A percentile compares a stretch with the other conserved stretches of the same genome.
These are phyloP conservation scores for Strongylocentrotus purpuratus DNA, from an alignment of 35 echinoderm and acorn worm genomes.

Conservation along the genomic window DNA sequence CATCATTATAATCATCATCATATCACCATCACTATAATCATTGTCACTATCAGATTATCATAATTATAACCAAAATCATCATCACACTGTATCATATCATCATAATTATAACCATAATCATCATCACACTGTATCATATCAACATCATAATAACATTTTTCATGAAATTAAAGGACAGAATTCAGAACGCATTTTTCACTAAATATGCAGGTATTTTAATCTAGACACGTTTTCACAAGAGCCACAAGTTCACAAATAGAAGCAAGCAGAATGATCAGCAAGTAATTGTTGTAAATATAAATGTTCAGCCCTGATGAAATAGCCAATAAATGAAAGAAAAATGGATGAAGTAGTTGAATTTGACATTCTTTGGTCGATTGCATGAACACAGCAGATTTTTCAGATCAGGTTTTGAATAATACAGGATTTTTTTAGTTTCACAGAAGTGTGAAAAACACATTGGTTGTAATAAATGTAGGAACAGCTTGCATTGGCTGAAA, in stretches of 20 bases:
- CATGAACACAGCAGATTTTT: background rate
- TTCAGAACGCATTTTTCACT: background rate
- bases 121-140: too few species aligned
- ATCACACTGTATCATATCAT: background rate
- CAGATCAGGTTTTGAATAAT: background rate
- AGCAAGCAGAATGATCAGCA: slow-evolving; percentile 4
- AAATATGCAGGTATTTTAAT: background rate
- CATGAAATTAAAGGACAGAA: background rate
- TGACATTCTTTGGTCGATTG: background rate
- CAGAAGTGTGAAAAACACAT: too few species aligned
- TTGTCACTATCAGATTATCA: background rate
- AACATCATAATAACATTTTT: too few species aligned
- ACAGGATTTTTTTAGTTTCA: background rate
- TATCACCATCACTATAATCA: background rate
- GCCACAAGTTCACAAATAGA: background rate
- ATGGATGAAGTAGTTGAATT: background rate
- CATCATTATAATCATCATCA: background rate
- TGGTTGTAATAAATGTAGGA: too few species aligned
- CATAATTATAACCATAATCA: background rate
- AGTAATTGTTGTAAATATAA: background rate
- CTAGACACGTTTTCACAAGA: background rate
- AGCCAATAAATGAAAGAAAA: background rate
- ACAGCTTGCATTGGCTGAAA: too few species aligned
- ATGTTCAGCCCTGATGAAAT: background rate
- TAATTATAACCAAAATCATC: background rate